Percentiles rank a stretch among this genome's conserved stretches.
These are phyloP conservation scores for Orchesella flavescens DNA, from an alignment of 2,888 invertebrate species.

Conservation along the genomic window DNA sequence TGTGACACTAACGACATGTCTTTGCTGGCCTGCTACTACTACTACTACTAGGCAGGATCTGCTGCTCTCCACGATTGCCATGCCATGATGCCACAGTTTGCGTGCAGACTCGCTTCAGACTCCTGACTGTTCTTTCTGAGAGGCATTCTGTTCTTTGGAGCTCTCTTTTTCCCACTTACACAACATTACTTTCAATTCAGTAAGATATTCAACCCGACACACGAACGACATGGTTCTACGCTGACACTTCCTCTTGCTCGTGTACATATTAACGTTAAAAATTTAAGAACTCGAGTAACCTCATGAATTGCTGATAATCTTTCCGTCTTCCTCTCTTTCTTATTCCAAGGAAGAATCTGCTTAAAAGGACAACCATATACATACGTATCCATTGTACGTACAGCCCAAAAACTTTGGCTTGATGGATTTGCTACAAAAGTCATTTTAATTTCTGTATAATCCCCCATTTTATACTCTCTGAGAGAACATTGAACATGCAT, in stretches of 20 bases:
- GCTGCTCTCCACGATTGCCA: background rate
- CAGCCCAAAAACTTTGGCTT: conserved; percentile 18
- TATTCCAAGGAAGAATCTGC: conserved; percentile 4
- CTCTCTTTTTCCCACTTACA: conserved; percentile 25
- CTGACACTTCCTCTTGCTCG: conserved; percentile 27
- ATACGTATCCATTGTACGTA: background rate
- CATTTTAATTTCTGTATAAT: conserved; percentile 52
- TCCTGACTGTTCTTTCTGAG: background rate
- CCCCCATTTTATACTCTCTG: conserved; percentile 10
- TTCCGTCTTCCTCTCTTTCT: background rate
- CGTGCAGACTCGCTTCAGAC: background rate
- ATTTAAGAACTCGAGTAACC: conserved; percentile 48
- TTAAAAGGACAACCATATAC: background rate
- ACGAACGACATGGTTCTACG: conserved; percentile 22
- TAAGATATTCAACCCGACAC: conserved; percentile 52
- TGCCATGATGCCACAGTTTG: background rate
- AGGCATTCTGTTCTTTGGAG: conserved; percentile 25
- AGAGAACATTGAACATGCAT: conserved; percentile 36
- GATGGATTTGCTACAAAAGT: conserved; percentile 47
- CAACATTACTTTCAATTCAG: conserved; percentile 54
- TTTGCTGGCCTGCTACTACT: conserved; percentile 12
- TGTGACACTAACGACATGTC: conserved; percentile 62
- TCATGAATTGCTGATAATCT: conserved; percentile 64
- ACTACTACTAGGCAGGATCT: no score
- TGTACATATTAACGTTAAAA: conserved; percentile 46